These are phyloP conservation scores for Harpalus rubripes DNA, from an alignment of 2,888 invertebrate species.

Conservation along the genomic window DNA sequence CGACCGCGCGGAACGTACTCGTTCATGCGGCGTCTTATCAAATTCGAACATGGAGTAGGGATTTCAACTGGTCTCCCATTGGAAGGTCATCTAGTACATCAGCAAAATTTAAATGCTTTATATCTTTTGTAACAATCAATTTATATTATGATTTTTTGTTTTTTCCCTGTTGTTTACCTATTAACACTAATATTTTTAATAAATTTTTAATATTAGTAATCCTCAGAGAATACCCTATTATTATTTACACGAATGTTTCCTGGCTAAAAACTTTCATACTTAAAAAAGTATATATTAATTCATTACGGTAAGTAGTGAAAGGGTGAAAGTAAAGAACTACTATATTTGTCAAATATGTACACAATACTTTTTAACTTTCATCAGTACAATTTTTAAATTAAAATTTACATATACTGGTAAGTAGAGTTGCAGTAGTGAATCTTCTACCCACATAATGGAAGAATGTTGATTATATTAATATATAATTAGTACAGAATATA, in stretches of 20 bases:
- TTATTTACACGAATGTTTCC: background rate
- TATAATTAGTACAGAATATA: constrained; percentile 55
- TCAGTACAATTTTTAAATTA: constrained; percentile 66
- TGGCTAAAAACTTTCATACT: background rate
- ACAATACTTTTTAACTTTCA: constrained; percentile 58
- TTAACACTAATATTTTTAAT: no score
- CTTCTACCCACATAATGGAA: constrained; percentile 64
- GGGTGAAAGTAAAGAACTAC: constrained; percentile 57
- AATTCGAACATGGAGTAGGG: no score
- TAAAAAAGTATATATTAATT: background rate
- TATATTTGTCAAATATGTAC: constrained; percentile 66
- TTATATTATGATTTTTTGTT: no score
- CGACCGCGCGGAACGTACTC: no score
- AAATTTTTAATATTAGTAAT: no score
- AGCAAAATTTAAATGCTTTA: no score
- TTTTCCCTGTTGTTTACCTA: no score
- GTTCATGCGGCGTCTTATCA: no score
- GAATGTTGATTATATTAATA: constrained; percentile 65
- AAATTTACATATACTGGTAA: constrained; percentile 66
- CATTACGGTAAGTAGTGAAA: constrained; percentile 6
- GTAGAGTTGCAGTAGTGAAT: constrained; percentile 61
- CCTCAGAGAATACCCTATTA: no score
- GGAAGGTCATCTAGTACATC: no score
- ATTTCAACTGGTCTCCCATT: no score
- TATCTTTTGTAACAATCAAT: no score